Evolutionary conservation across 2,888 invertebrate genomes (phyloP), one percentile per base, ranked within the genome.

Genomic region (Dichetophora obliterata): DNA sequence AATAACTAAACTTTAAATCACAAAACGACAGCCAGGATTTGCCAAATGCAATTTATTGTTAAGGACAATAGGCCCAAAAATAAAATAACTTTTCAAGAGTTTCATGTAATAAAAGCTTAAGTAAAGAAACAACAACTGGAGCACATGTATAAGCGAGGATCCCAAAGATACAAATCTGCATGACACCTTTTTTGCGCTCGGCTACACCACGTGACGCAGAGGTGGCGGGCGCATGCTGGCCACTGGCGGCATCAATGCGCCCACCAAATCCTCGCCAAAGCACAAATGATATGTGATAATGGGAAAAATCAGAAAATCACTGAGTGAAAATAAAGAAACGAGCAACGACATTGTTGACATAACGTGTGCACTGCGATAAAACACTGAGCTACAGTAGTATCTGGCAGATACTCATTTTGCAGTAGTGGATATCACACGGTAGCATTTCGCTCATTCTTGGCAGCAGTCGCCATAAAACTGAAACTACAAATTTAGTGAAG

Each of bases 11-110:
- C 24, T 34, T 87, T 87, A 87, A 87, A 87, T 87, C 87, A 87
- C 86, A 86, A 82, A 87, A 85, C 84, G 86, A 87, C 87, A 87
- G 85, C 82, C 82, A 80, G 87, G 86, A 87, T 87, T 87, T 87
- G 80, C 82, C 80, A 80, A 83, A 82, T 81, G 78, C 85, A 86
- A 87, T 87, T 87, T 87, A 87, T 87, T 83, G 85, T 83, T 83
- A 82, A 84, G 83, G 84, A 82, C 83, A 82, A 81, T 65, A 57
- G 16, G 65, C 19, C 52, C 54, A 31, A 24, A n/a, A 48, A 69
- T 19, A 75, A 16, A 80, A 83, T 81, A 80, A 82, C 81, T 1
- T 5, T 6, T 43, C 82, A 83, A 80, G 80, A 27, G n/a, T 54
- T 8, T 48, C 34, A 16, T 48, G 66, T 24, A 34, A 63, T 79